phyloP scores from a whole-genome alignment of 2,888 invertebrate species.

The Drosophila ustulata region DNA sequence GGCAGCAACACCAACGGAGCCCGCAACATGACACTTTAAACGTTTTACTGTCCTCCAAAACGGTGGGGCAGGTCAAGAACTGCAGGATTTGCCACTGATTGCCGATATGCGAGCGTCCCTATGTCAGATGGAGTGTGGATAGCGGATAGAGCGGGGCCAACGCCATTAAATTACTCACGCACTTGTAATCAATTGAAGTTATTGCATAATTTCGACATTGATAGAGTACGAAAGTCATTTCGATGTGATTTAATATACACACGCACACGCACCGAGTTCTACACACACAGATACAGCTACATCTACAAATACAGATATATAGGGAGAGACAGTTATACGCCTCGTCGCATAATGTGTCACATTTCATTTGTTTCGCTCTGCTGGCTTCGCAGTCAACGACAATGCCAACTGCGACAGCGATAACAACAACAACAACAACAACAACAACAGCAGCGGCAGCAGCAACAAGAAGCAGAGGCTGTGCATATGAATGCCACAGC shows the following conservation, averaged over 20 bases:
- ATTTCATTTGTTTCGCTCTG: conserved; percentile 76
- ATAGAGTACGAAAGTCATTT: conserved; percentile 79
- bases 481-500: conserved; percentile 58
- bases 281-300: conserved; percentile 6
- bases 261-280: conserved; percentile 12
- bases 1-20: conserved; percentile 55
- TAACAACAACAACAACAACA: conserved; percentile 32
- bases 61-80: conserved; percentile 7
- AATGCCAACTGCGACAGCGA: conserved; percentile 34
- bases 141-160: not conserved
- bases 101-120: conserved; percentile 35
- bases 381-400: conserved; percentile 56
- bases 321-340: conserved; percentile 72
- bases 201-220: conserved; percentile 74
- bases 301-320: conserved; percentile 25
- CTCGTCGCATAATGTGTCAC: conserved; percentile 80
- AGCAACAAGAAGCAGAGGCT: conserved; percentile 11
- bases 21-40: conserved; percentile 74
- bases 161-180: conserved; percentile 61
- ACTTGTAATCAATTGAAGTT: conserved; percentile 78
- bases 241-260: conserved; percentile 72
- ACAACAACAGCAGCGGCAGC: conserved; percentile 21
- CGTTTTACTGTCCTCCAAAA: conserved; percentile 64
- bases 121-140: not conserved
- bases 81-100: conserved; percentile 42